Evolutionary conservation across 2,797 vertebrate genomes (phyloP), one percentile per base, ranked within the genome.

Genomic region (Allobates femoralis): DNA sequence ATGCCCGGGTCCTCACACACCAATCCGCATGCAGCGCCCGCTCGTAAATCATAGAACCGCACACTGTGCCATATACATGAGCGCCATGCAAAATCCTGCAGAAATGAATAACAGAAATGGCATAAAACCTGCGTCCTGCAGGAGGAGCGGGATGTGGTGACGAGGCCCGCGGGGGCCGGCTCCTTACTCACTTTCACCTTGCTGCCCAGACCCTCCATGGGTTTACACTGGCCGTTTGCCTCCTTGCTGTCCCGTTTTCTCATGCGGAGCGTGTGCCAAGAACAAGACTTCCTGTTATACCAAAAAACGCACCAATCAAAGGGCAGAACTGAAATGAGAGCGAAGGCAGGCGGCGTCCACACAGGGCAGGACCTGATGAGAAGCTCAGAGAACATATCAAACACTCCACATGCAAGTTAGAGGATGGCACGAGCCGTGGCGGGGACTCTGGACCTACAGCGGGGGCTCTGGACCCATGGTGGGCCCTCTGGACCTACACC

Each of bases 231-330:
- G 94, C 96, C 96, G 94, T 96, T 96, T 92, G 93, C 89, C 93
- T 96, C 96, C 95, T 91, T 94, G 96, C 96, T 96, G 5, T 95
- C 96, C 91, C 97, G 96, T 95, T 99, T 99, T 96, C 97, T 96
- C 94, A 98, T 96, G 86, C 98, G 98, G 92, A 99, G 97, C 81
- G 98, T 99, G 93, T 99, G 98, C 98, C 98, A 99, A 78, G 98
- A 99, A 92, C 98, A 96, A 94, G 98, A 99, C 95, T 99, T 99
- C 98, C 98, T 99, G 97, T 96, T 95, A 92, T 96, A 95, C 94
- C 96, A 96, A 96, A 96, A 96, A 95, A 97, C 74, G 94, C 93
- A 96, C 93, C 92, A 95, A 93, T 96, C 95, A 97, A 96, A 95
- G 1, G 88, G 93, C 91, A 93, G 91, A 90, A 93, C 89, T 94